Percentiles rank a stretch among this genome's conserved stretches.
These are phyloP conservation scores for Pelecanoides urinatrix DNA, from an alignment of 2,113 vertebrate genomes.

Conservation along the genomic window DNA sequence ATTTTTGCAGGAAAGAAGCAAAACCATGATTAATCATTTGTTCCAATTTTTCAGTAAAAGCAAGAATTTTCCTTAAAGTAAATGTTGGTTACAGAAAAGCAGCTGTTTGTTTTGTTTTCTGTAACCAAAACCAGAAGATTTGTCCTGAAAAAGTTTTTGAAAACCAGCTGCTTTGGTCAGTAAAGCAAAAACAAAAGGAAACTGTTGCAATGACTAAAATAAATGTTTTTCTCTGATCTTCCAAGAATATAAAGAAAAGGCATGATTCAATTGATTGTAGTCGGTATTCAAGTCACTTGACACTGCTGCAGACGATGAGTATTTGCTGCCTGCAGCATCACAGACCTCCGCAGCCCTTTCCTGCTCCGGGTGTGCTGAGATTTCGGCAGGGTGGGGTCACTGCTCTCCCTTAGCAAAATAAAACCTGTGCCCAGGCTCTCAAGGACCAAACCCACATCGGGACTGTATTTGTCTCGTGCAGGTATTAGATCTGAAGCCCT, in stretches of 20 bases:
- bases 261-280: not conserved
- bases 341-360: not conserved
- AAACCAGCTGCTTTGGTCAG: slow-evolving; percentile 26
- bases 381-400: fast-evolving
- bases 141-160: not conserved
- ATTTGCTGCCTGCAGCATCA: not conserved
- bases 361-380: fast-evolving
- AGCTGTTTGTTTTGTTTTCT: slow-evolving; percentile 42
- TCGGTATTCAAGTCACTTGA: not conserved
- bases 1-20: not conserved
- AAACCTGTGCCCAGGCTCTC: not conserved
- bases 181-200: slow-evolving; percentile 22
- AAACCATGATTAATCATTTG: not conserved
- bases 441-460: fast-evolving
- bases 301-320: not conserved
- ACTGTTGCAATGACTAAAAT: not conserved
- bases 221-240: slow-evolving; percentile 20
- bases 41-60: slow-evolving; percentile 15
- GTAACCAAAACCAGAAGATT: slow-evolving; percentile 31
- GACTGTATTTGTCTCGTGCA: fast-evolving
- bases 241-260: not conserved
- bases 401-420: fast-evolving
- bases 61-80: slow-evolving; percentile 28
- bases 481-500: not conserved
- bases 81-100: not conserved